A percentile compares a stretch with the other conserved stretches of the same genome.
phyloP scores from a whole-genome alignment of 2,888 invertebrate species.

The Plagiodera versicolora region DNA sequence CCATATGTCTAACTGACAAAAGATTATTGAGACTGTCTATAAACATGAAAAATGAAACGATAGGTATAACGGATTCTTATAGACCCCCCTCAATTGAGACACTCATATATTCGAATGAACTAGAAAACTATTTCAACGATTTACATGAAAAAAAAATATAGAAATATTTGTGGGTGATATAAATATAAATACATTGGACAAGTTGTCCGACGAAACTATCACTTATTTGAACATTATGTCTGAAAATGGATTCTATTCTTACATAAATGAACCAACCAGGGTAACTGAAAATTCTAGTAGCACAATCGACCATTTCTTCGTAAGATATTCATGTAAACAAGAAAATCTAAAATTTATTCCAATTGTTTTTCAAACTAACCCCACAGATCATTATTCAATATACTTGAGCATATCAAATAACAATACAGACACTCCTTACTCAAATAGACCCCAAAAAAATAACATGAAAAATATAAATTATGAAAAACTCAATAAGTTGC shows the following conservation, averaged over 20 bases:
- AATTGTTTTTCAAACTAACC: no score
- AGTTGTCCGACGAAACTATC: neutral
- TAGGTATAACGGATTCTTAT: slow-evolving; percentile 9
- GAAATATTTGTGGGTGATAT: slow-evolving; percentile 8
- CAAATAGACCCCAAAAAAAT: no score
- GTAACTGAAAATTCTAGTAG: neutral
- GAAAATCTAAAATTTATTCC: neutral
- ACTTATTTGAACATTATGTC: neutral
- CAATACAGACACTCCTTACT: no score
- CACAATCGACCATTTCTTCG: neutral
- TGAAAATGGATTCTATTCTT: neutral
- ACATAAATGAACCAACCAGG: neutral
- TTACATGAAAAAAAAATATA: slow-evolving; percentile 1
- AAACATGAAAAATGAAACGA: neutral
- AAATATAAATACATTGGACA: neutral
- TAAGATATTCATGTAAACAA: neutral
- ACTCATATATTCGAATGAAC: neutral
- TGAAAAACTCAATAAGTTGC: neutral
- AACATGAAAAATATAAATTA: no score
- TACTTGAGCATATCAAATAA: no score
- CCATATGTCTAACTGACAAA: neutral
- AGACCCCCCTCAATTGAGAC: neutral
- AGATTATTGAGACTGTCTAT: neutral
- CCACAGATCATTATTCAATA: no score
- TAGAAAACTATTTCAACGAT: neutral